These are phyloP conservation scores for Anoncus sp. DNA, from an alignment of 2,888 invertebrate species.

Conservation along the genomic window DNA sequence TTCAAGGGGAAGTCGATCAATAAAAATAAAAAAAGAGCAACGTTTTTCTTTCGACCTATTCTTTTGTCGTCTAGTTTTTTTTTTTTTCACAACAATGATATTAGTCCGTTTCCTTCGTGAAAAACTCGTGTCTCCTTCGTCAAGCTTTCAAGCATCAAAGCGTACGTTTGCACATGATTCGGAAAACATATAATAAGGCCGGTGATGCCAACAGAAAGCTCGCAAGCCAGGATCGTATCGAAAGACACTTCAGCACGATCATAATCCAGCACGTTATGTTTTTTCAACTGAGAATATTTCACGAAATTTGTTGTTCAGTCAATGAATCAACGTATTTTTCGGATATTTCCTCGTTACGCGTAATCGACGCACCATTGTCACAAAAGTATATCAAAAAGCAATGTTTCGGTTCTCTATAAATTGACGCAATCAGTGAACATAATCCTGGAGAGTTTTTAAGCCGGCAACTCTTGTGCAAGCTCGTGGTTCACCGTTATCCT, in stretches of 20 bases:
- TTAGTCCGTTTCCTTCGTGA: not conserved
- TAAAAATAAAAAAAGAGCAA: not conserved
- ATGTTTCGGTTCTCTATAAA: not conserved
- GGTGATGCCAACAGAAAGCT: no score
- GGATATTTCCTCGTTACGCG: not conserved
- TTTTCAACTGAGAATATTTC: not conserved
- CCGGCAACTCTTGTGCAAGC: not conserved
- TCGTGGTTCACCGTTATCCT: not conserved
- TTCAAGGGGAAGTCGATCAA: not conserved
- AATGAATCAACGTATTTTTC: not conserved
- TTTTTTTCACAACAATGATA: not conserved
- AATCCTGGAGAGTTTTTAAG: not conserved
- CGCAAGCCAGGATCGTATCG: no score
- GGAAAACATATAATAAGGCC: no score
- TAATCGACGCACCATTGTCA: conserved; percentile 7
- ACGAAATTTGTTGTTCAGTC: not conserved
- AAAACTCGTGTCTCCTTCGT: not conserved
- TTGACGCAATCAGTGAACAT: not conserved
- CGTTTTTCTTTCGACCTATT: not conserved
- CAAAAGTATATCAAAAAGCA: not conserved
- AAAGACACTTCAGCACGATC: not conserved
- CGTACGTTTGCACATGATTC: not conserved
- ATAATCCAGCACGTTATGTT: not conserved
- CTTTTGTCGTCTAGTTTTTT: not conserved
- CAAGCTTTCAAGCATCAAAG: not conserved